Percentiles rank a stretch among this genome's conserved stretches.
Evolutionary conservation across 2,888 invertebrate genomes (phyloP).

Genomic region (Pristionchus mayeri): DNA sequence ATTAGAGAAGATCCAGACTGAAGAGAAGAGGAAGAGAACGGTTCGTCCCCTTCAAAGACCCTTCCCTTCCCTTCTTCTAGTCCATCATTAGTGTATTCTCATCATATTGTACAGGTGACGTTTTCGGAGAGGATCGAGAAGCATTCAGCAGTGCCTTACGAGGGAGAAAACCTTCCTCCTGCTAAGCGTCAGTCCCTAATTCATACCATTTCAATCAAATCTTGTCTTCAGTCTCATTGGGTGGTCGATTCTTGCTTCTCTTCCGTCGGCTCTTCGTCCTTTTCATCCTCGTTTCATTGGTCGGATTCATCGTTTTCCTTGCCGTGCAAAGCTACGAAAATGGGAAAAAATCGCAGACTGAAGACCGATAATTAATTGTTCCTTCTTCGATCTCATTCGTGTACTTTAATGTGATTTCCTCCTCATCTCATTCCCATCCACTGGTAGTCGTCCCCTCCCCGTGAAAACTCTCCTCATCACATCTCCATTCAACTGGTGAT

Average conservation of each 20-base stretch:
- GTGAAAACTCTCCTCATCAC: neutral
- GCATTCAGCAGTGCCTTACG: neutral
- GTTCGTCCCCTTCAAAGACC: no score
- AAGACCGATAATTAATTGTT: conserved; percentile 1
- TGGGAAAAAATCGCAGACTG: neutral
- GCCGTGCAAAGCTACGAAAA: conserved; percentile 30
- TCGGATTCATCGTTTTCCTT: conserved; percentile 36
- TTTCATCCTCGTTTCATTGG: conserved; percentile 11
- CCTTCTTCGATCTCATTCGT: neutral
- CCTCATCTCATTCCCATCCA: neutral
- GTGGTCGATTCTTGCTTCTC: neutral
- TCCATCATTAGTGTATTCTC: no score
- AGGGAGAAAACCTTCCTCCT: neutral
- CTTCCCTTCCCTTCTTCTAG: no score
- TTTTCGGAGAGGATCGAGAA: conserved; percentile 30
- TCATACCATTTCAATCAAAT: neutral
- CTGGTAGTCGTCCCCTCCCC: neutral
- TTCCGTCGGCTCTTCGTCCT: conserved; percentile 23
- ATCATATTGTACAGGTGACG: neutral
- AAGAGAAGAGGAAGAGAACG: conserved; percentile 41
- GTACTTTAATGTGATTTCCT: neutral
- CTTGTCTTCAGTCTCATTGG: neutral
- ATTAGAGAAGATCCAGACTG: neutral
- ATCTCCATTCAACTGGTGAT: neutral
- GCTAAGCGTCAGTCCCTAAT: neutral